phyloP scores from a whole-genome alignment of 2,888 invertebrate genomes.

The Unio delphinus region DNA sequence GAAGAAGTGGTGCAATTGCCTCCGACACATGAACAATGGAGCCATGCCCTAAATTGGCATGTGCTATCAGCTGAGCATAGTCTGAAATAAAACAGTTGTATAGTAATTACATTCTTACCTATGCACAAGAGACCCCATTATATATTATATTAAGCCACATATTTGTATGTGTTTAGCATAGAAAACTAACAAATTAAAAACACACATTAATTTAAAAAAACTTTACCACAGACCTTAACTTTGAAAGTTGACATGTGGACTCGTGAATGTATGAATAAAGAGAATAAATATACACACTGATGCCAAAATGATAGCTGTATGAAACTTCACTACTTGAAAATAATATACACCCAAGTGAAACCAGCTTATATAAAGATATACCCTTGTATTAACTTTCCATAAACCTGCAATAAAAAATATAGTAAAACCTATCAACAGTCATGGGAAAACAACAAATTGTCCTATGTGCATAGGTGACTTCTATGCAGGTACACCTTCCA shows the following conservation, averaged over 20 bases:
- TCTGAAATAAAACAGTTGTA: constrained; percentile 34
- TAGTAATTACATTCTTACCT: neutral
- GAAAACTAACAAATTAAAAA: too few species aligned
- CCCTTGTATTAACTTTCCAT: too few species aligned
- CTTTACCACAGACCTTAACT: neutral
- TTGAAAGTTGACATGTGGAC: neutral
- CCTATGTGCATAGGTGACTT: too few species aligned
- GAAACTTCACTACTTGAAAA: too few species aligned
- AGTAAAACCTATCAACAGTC: too few species aligned
- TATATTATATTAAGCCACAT: too few species aligned
- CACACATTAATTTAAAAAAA: neutral
- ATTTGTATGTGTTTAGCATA: neutral
- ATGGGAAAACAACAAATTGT: too few species aligned
- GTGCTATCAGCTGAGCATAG: constrained; percentile 57
- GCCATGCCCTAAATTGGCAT: constrained; percentile 19
- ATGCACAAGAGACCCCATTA: too few species aligned
- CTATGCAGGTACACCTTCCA: too few species aligned
- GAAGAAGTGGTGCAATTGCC: constrained; percentile 29
- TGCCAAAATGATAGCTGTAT: neutral
- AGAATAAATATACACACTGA: neutral
- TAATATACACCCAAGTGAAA: too few species aligned
- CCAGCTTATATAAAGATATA: too few species aligned
- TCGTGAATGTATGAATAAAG: neutral
- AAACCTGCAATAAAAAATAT: too few species aligned
- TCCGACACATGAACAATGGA: constrained; percentile 44